These are phyloP conservation scores for Asbolus verrucosus DNA, from an alignment of 1,140 invertebrate species.

Conservation along the genomic window DNA sequence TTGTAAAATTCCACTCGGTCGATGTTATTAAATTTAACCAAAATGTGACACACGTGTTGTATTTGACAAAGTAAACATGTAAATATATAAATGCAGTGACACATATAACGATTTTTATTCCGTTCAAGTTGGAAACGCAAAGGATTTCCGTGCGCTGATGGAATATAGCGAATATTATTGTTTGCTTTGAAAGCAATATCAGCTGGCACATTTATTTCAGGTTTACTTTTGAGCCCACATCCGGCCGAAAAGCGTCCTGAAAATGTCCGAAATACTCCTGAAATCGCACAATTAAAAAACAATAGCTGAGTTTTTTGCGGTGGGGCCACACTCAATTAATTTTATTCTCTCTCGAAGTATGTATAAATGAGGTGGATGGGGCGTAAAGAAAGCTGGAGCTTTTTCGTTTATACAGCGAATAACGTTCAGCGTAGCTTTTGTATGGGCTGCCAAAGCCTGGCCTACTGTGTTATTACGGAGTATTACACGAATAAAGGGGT, in stretches of 20 bases:
- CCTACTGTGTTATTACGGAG: constrained; percentile 33
- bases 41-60: no score
- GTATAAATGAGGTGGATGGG: constrained; percentile 28
- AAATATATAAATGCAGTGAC: constrained; percentile 16
- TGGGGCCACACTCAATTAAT: constrained; percentile 23
- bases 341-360: constrained; percentile 21
- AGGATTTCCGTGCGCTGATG: constrained; percentile 30
- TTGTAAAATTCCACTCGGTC: no score
- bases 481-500: constrained; percentile 32
- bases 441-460: constrained; percentile 33
- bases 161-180: constrained; percentile 34
- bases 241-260: not conserved
- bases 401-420: constrained; percentile 34
- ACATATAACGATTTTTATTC: constrained; percentile 34
- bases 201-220: constrained; percentile 32
- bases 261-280: not conserved
- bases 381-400: constrained; percentile 30
- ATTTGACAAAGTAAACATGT: not conserved
- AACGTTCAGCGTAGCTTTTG: constrained; percentile 29
- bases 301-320: constrained; percentile 16
- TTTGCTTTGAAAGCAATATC: constrained; percentile 36
- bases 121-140: constrained; percentile 10
- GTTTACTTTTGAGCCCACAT: constrained; percentile 31
- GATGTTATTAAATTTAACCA: constrained; percentile 29
- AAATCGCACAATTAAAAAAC: constrained; percentile 27